These are phyloP conservation scores for Pinna nobilis DNA, from an alignment of 1,140 invertebrate genomes.

Conservation along the genomic window DNA sequence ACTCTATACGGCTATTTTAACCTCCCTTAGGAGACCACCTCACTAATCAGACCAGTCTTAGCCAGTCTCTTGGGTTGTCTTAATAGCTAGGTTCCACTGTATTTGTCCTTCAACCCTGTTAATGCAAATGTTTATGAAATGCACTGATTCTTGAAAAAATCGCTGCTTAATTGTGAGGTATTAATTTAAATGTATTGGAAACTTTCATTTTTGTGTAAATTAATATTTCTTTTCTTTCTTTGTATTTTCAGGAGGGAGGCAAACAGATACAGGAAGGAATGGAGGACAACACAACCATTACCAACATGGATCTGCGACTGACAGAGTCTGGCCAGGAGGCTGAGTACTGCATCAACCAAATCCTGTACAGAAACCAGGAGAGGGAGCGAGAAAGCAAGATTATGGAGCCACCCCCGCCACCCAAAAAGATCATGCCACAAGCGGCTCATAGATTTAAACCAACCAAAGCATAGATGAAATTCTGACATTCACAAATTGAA, in stretches of 20 bases:
- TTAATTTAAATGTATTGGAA: background rate
- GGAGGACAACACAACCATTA: constrained; percentile 72
- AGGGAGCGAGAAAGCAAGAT: constrained; percentile 60
- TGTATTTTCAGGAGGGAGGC: constrained; percentile 71
- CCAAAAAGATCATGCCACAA: constrained; percentile 61
- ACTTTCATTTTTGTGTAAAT: background rate
- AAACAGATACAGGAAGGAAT: constrained; percentile 74
- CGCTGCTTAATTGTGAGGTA: background rate
- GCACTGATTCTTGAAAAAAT: no score
- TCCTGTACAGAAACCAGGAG: constrained; percentile 70
- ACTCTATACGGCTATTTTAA: no score
- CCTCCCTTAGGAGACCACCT: no score
- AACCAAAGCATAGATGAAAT: background rate
- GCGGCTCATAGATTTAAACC: constrained; percentile 63
- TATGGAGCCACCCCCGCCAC: constrained; percentile 40
- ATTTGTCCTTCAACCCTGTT: no score
- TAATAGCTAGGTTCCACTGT: no score
- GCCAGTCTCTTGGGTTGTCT: no score
- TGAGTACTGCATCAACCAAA: constrained; percentile 73
- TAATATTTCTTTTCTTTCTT: background rate
- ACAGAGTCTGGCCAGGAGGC: constrained; percentile 74
- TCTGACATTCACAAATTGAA: background rate
- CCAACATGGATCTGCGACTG: constrained; percentile 71
- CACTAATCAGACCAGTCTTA: no score
- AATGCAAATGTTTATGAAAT: no score